These are phyloP conservation scores for Deroptyus accipitrinus DNA, from an alignment of 2,113 vertebrate genomes.

Conservation along the genomic window DNA sequence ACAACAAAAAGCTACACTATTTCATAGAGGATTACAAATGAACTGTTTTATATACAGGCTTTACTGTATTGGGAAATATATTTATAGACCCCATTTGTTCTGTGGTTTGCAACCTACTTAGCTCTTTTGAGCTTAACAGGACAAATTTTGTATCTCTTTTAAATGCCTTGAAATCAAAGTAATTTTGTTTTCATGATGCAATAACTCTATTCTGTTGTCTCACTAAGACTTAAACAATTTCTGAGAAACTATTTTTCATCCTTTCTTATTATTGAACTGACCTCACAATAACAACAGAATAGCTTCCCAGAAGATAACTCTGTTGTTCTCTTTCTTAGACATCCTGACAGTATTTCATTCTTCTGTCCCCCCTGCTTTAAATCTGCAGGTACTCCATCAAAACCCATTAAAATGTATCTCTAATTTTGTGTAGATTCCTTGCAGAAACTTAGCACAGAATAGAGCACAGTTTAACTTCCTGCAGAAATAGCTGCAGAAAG, in stretches of 20 bases:
- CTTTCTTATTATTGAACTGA: neutral
- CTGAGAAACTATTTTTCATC: neutral
- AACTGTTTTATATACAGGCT: neutral
- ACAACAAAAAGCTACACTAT: neutral
- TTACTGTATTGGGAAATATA: neutral
- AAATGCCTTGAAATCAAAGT: neutral
- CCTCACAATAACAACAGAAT: neutral
- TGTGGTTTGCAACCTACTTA: neutral
- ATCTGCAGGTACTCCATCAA: neutral
- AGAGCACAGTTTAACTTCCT: neutral
- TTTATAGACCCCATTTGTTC: neutral
- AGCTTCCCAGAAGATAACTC: neutral
- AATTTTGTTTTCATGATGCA: constrained; percentile 1
- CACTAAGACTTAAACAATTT: neutral
- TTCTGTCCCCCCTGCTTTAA: neutral
- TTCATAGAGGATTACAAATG: neutral
- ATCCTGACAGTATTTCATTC: neutral
- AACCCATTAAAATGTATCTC: neutral
- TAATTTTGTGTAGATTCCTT: neutral
- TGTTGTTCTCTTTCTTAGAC: neutral
- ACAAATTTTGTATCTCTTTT: neutral
- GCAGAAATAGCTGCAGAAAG: neutral
- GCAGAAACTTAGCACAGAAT: neutral
- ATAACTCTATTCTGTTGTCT: neutral
- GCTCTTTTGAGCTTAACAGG: neutral